Evolutionary conservation across 2,113 vertebrate species (phyloP).

Genomic region (Sisor rabdophorus): DNA sequence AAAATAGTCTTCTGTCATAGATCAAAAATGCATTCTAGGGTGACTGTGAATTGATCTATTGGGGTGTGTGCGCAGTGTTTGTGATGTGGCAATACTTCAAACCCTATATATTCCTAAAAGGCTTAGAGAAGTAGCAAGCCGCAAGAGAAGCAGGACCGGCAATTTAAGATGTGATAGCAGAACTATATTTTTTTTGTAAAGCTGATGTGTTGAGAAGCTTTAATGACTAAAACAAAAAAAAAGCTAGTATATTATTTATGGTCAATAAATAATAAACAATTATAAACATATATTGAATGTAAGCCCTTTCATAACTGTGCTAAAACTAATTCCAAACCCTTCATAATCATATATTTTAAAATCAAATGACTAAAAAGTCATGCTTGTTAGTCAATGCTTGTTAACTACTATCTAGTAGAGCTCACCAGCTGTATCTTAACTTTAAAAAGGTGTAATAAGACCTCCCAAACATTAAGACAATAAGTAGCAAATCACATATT

Average conservation of each 20-base stretch:
- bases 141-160: slow-evolving; percentile 31
- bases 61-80: slow-evolving; percentile 26
- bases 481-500: too few relatives aligned
- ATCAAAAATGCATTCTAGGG: slow-evolving; percentile 29
- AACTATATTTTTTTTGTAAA: slow-evolving; percentile 3
- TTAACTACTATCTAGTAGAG: not conserved
- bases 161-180: slow-evolving; percentile 36
- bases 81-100: slow-evolving; percentile 42
- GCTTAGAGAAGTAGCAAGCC: slow-evolving; percentile 30
- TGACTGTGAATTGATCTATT: slow-evolving; percentile 41
- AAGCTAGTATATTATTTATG: slow-evolving; percentile 36
- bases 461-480: too few relatives aligned
- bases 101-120: slow-evolving; percentile 44
- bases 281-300: not conserved
- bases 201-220: not conserved
- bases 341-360: not conserved
- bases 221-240: slow-evolving; percentile 43
- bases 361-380: not conserved
- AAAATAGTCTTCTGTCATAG: slow-evolving; percentile 16
- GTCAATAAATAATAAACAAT: too few relatives aligned
- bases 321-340: not conserved
- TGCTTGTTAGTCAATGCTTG: not conserved
- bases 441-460: too few relatives aligned
- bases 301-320: not conserved
- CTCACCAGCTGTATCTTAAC: not conserved